Percentiles rank a stretch among this genome's conserved stretches.
Conservation (phyloP, 2,888 invertebrate species). For the Aleiodes testaceus region DNA sequence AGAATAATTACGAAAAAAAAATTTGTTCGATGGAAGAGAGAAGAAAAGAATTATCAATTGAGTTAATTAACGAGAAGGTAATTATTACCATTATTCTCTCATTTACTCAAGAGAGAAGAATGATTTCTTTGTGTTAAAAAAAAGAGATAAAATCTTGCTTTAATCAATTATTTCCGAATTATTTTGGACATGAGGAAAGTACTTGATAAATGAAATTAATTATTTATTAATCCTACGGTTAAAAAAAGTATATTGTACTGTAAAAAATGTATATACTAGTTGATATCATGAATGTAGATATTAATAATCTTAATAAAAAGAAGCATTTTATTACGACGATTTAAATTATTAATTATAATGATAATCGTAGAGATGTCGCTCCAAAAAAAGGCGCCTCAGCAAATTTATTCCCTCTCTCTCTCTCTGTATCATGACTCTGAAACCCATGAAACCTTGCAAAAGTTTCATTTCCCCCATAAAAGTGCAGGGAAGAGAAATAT, state of each 20-base stretch:
- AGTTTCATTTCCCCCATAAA: no score
- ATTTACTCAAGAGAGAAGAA: neutral
- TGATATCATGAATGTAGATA: constrained; percentile 15
- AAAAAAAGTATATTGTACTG: constrained; percentile 8
- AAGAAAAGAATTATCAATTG: neutral
- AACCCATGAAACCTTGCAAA: no score
- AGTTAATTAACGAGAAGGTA: constrained; percentile 23
- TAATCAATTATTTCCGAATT: no score
- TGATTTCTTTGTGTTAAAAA: neutral
- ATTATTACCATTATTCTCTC: constrained; percentile 25
- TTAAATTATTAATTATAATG: constrained; percentile 8
- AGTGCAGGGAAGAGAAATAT: neutral
- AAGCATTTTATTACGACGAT: constrained; percentile 31
- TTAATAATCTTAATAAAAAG: constrained; percentile 11
- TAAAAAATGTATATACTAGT: constrained; percentile 28
- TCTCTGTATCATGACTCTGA: no score
- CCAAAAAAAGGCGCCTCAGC: no score
- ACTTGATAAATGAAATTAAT: neutral
- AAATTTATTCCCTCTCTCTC: no score
- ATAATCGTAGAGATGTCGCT: neutral
- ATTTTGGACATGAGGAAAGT: neutral
- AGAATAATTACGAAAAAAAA: constrained; percentile 16
- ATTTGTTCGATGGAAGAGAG: neutral
- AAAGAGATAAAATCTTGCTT: neutral
- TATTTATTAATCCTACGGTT: constrained; percentile 17